Evolutionary conservation across 2,888 invertebrate species (phyloP), one percentile per base, ranked within the genome.

Genomic region (Lasioglossum morio): DNA sequence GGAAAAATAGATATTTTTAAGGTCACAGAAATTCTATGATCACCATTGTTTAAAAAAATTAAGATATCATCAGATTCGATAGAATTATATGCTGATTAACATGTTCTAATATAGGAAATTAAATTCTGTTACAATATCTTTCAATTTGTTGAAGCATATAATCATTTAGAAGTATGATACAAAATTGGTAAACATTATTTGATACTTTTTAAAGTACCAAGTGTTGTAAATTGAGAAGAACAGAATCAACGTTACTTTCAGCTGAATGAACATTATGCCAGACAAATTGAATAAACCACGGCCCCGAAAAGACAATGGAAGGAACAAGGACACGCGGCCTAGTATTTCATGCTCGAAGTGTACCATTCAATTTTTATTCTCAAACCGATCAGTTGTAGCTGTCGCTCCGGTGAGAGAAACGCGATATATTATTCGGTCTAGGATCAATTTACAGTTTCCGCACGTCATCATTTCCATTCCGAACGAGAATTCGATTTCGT

Each of bases 401-500:
- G 84, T 60, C 84, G 80, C 78, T 74, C 37, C 57, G 77, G 43
- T 16, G 83, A 74, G 77, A 85, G 80, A 83, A 80, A 34, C 81
- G 37, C 75, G 78, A 88, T 85, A 79, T 84, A 82, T 80, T 82
- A 87, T 74, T 84, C 72, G 77, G 76, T 48, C 12, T 37, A 34
- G 70, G 76, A 53, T 69, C 82, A 85, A 89, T 86, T 89, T 87
- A 89, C 87, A 86, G 82, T 86, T 86, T 83, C 84, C 87, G 77
- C 81, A 80, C 87, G 88, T 89, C 88, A 86, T 87, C 89, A 77
- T 85, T 82, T 82, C 70, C 81, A 83, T 90, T 83, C 79, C 76
- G 70, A 72, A 57, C 66, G 81, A 78, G 81, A 84, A 90, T 90
- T 82, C 82, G 82, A 88, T 86, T 87, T 75, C 82, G 40, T 76